Conservation (phyloP, 2,797 vertebrate species). For the Pseudotriccus pelzelni region DNA sequence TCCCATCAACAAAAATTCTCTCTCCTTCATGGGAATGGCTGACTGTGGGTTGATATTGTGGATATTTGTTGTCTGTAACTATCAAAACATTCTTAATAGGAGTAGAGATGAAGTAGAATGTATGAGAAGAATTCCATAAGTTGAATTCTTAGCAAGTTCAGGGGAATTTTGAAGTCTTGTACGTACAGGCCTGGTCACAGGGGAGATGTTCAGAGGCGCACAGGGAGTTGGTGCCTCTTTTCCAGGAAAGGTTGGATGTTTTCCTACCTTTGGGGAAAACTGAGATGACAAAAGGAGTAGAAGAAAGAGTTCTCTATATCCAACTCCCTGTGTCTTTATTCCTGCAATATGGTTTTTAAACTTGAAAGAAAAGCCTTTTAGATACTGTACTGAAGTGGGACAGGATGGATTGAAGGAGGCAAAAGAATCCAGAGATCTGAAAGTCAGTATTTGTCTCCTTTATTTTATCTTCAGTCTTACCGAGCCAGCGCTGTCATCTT, state of each 20-base stretch:
- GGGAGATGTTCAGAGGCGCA: not conserved
- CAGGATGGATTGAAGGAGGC: not conserved
- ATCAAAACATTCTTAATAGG: not conserved
- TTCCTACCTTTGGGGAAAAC: not conserved
- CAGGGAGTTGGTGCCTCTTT: not conserved
- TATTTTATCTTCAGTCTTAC: not conserved
- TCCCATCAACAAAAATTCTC: not conserved
- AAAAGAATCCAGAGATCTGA: not conserved
- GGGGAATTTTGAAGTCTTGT: not conserved
- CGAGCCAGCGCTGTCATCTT: not conserved
- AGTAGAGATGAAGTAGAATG: not conserved
- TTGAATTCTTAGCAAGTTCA: not conserved
- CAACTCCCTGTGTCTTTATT: not conserved
- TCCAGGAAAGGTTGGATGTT: not conserved
- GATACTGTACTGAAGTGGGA: not conserved
- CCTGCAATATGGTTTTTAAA: not conserved
- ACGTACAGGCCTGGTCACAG: not conserved
- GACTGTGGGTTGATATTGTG: slow-evolving; percentile 23
- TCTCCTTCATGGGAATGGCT: not conserved
- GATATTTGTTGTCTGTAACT: slow-evolving; percentile 10
- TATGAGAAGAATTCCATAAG: slow-evolving; percentile 31
- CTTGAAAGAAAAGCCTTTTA: not conserved
- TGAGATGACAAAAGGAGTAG: not conserved
- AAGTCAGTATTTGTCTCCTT: not conserved
- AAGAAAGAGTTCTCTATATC: not conserved